A percentile compares a stretch with the other conserved stretches of the same genome.
phyloP scores from a whole-genome alignment of 1,140 invertebrate species.

The Ooceraea biroi region DNA sequence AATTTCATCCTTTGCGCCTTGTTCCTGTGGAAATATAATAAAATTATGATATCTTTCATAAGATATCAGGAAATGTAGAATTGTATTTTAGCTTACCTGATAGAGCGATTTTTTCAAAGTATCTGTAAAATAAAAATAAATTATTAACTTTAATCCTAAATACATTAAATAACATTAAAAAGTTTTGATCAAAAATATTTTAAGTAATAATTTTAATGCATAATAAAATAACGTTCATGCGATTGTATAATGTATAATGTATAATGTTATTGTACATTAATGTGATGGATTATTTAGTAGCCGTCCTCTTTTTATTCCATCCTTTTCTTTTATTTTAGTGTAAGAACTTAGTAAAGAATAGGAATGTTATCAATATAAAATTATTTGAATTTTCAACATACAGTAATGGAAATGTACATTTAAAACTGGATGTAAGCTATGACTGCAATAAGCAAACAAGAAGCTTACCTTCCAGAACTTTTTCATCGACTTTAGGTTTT shows the following conservation, averaged over 20 bases:
- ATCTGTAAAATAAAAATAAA: conserved; percentile 71
- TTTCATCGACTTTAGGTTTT: conserved; percentile 73
- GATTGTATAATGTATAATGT: too few relatives aligned
- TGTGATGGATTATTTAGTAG: conserved; percentile 20
- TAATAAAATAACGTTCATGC: neutral
- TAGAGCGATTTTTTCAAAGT: conserved; percentile 61
- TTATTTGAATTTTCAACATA: neutral
- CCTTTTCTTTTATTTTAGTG: conserved; percentile 32
- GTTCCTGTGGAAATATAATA: conserved; percentile 30
- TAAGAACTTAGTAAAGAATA: conserved; percentile 1
- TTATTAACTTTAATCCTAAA: conserved; percentile 33
- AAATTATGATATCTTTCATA: neutral
- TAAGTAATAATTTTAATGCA: neutral
- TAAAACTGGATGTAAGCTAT: conserved; percentile 8
- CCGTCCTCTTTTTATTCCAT: conserved; percentile 57
- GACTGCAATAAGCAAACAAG: conserved; percentile 49
- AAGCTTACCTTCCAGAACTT: conserved; percentile 75
- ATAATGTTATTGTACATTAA: conserved; percentile 20
- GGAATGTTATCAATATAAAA: too few relatives aligned
- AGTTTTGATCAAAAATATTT: neutral
- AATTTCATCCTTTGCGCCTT: conserved; percentile 73
- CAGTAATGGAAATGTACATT: neutral
- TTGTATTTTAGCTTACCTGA: conserved; percentile 69
- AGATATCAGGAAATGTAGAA: neutral
- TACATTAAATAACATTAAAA: neutral